These are phyloP conservation scores for Planiliza haematocheilus DNA, from an alignment of 2,113 vertebrate species.

Conservation along the genomic window DNA sequence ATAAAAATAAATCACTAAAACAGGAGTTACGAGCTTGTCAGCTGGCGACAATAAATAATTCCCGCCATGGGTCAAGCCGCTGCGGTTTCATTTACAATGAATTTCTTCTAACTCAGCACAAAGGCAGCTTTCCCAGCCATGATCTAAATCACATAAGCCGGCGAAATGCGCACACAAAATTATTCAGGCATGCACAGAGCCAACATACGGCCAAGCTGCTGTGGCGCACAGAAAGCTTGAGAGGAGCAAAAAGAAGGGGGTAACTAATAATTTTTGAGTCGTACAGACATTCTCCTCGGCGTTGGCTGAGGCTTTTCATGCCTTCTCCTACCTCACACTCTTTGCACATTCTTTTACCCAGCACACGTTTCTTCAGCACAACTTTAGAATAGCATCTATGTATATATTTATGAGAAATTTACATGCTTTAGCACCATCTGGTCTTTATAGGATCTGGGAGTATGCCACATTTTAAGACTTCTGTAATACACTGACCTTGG, in stretches of 20 bases:
- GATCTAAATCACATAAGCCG: slow-evolving; percentile 64
- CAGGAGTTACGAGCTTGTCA: slow-evolving; percentile 56
- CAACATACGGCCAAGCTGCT: slow-evolving; percentile 12
- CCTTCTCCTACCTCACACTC: slow-evolving; percentile 6
- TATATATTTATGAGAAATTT: slow-evolving; percentile 6
- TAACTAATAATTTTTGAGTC: slow-evolving; percentile 31
- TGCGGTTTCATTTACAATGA: slow-evolving; percentile 60
- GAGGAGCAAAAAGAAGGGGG: slow-evolving; percentile 21
- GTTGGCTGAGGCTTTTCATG: slow-evolving; percentile 21
- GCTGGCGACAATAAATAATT: slow-evolving; percentile 69
- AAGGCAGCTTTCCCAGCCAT: slow-evolving; percentile 46
- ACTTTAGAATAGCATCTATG: slow-evolving; percentile 1
- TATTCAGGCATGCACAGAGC: slow-evolving; percentile 41
- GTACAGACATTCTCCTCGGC: neutral
- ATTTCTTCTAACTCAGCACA: slow-evolving; percentile 70
- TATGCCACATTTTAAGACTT: slow-evolving; percentile 14
- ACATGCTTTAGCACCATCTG: slow-evolving; percentile 40
- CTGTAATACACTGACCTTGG: neutral
- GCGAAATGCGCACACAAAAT: slow-evolving; percentile 28
- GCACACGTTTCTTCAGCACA: slow-evolving; percentile 16
- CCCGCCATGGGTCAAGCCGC: slow-evolving; percentile 55
- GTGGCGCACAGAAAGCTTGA: slow-evolving; percentile 20
- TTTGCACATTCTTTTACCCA: slow-evolving; percentile 23
- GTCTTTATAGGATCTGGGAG: slow-evolving; percentile 44
- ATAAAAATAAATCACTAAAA: slow-evolving; percentile 63